Conservation (phyloP, 2,888 invertebrate species). For the Cistogaster globosa region DNA sequence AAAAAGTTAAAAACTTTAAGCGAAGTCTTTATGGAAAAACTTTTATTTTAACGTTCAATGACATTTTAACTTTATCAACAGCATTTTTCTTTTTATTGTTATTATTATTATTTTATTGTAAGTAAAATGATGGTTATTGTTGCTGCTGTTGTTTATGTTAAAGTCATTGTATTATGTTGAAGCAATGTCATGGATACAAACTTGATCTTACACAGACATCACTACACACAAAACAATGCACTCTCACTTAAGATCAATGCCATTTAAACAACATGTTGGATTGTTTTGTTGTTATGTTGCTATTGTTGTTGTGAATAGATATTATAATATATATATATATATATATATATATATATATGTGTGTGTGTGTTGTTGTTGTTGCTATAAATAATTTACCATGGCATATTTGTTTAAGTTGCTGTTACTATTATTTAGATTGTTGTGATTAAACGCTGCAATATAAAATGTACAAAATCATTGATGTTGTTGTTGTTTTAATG, state of each 20-base stretch:
- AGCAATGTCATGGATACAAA: constrained; percentile 58
- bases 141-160: constrained; percentile 41
- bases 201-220: constrained; percentile 36
- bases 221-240: constrained; percentile 17
- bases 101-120: neutral
- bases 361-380: constrained; percentile 22
- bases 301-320: neutral
- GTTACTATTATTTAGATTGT: constrained; percentile 59
- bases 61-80: constrained; percentile 51
- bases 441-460: constrained; percentile 28
- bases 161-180: constrained; percentile 56
- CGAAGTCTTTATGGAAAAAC: neutral
- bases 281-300: constrained; percentile 6
- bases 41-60: constrained; percentile 56
- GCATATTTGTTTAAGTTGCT: constrained; percentile 20
- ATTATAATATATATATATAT: no score
- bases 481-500: constrained; percentile 3
- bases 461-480: neutral
- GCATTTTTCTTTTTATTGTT: constrained; percentile 15
- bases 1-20: no score
- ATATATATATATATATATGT: no score
- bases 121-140: neutral
- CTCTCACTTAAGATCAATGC: constrained; percentile 70
- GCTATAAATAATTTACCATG: constrained; percentile 35
- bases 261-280: constrained; percentile 48